phyloP scores from a whole-genome alignment of 2,888 invertebrate species.

The Rhagonycha lutea region DNA sequence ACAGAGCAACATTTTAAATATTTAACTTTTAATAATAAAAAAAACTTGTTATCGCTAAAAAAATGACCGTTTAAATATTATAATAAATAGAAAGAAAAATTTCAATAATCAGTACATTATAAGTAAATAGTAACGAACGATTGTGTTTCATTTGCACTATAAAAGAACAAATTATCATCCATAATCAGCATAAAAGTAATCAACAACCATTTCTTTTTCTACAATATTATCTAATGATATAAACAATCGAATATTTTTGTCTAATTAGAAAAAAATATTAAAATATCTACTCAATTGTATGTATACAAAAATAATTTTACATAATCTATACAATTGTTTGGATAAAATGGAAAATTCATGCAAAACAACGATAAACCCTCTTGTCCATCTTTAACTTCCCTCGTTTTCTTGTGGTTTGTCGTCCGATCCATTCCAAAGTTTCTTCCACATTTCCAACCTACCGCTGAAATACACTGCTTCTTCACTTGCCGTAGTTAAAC shows the following conservation, averaged over 20 bases:
- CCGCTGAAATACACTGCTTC: slow-evolving; percentile 45
- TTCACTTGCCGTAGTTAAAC: not conserved
- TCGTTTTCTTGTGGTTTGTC: not conserved
- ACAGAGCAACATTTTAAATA: not conserved
- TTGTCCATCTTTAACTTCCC: not conserved
- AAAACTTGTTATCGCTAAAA: not conserved
- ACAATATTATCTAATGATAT: not conserved
- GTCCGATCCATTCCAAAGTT: slow-evolving; percentile 37
- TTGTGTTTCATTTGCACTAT: not conserved
- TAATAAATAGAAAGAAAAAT: not conserved
- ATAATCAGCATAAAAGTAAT: not conserved
- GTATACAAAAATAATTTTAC: not conserved
- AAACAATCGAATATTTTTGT: not conserved
- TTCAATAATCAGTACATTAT: not conserved
- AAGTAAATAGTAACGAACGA: not conserved
- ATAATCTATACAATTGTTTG: not conserved
- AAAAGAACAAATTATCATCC: not conserved
- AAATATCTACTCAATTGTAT: not conserved
- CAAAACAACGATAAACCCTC: not conserved
- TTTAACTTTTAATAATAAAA: not conserved
- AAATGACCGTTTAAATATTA: not conserved
- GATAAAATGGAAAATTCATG: not conserved
- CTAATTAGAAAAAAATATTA: not conserved
- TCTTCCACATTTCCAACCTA: slow-evolving; percentile 45
- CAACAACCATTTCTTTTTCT: not conserved